phyloP scores from a whole-genome alignment of 2,888 invertebrate species.

The Spialia ferax region DNA sequence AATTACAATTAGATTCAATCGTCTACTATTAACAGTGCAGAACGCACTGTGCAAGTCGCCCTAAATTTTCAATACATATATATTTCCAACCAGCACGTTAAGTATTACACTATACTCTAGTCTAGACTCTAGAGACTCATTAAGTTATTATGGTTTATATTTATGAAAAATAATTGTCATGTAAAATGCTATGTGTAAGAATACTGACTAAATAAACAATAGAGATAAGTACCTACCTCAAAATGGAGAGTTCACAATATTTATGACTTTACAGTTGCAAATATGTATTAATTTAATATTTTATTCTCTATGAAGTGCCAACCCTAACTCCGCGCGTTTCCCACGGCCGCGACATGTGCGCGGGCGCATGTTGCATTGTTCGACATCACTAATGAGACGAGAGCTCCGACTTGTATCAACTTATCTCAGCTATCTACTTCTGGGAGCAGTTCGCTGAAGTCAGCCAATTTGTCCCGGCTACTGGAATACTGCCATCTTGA shows the following conservation, averaged over 20 bases:
- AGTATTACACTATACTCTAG: not conserved
- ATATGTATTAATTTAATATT: not conserved
- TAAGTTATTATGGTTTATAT: too few relatives aligned
- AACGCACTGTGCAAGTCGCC: not conserved
- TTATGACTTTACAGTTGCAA: too few relatives aligned
- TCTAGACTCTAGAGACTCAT: too few relatives aligned
- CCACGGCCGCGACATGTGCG: conserved; percentile 63
- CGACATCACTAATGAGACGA: conserved; percentile 44
- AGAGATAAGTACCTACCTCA: too few relatives aligned
- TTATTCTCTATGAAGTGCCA: not conserved
- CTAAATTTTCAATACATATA: not conserved
- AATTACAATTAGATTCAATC: not conserved
- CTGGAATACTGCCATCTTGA: conserved; percentile 6
- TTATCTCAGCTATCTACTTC: conserved; percentile 28
- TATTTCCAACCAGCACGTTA: not conserved
- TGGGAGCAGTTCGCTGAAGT: conserved; percentile 19
- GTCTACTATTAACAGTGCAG: not conserved
- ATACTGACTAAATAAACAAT: too few relatives aligned
- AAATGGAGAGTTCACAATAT: too few relatives aligned
- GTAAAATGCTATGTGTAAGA: too few relatives aligned
- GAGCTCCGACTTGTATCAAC: conserved; percentile 7
- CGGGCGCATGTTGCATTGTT: conserved; percentile 52
- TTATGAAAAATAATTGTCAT: too few relatives aligned
- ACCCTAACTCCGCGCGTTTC: conserved; percentile 48
- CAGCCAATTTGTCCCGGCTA: conserved; percentile 26